phyloP scores from a whole-genome alignment of 2,888 invertebrate species.

The Encarsia formosa region DNA sequence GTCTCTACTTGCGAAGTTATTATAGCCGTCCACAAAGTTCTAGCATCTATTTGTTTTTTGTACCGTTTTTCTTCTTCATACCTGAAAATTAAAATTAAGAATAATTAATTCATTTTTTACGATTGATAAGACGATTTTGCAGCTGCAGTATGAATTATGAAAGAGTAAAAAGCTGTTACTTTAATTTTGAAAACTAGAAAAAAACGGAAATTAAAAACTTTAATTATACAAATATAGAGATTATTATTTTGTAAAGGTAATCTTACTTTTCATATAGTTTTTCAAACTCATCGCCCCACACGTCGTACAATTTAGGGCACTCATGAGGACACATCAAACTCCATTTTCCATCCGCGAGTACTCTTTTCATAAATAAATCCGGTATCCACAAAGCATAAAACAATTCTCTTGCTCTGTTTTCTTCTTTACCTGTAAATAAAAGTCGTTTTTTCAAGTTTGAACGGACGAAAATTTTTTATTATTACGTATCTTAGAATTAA shows the following conservation, averaged over 20 bases:
- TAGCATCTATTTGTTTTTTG: slow-evolving; percentile 71
- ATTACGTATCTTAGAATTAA: too few relatives aligned
- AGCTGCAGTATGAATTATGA: too few relatives aligned
- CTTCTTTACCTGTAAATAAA: slow-evolving; percentile 69
- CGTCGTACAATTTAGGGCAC: slow-evolving; percentile 83
- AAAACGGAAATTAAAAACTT: too few relatives aligned
- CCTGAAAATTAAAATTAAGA: too few relatives aligned
- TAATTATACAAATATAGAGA: too few relatives aligned
- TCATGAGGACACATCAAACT: slow-evolving; percentile 96
- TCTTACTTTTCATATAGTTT: slow-evolving; percentile 69
- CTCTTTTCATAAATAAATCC: slow-evolving; percentile 95
- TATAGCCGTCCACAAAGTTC: slow-evolving; percentile 89
- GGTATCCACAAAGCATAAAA: slow-evolving; percentile 98
- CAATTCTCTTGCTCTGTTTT: slow-evolving; percentile 87
- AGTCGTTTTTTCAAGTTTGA: too few relatives aligned
- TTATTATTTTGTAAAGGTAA: too few relatives aligned
- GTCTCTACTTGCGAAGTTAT: slow-evolving; percentile 95
- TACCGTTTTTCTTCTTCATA: slow-evolving; percentile 80
- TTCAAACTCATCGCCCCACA: slow-evolving; percentile 95
- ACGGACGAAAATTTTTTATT: too few relatives aligned
- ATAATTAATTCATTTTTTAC: too few relatives aligned
- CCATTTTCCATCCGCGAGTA: slow-evolving; percentile 81
- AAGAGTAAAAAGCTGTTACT: too few relatives aligned
- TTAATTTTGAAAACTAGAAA: too few relatives aligned
- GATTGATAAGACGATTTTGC: too few relatives aligned